These are phyloP conservation scores for Drosophila sp. DNA, from an alignment of 1,140 invertebrate species.

Conservation along the genomic window DNA sequence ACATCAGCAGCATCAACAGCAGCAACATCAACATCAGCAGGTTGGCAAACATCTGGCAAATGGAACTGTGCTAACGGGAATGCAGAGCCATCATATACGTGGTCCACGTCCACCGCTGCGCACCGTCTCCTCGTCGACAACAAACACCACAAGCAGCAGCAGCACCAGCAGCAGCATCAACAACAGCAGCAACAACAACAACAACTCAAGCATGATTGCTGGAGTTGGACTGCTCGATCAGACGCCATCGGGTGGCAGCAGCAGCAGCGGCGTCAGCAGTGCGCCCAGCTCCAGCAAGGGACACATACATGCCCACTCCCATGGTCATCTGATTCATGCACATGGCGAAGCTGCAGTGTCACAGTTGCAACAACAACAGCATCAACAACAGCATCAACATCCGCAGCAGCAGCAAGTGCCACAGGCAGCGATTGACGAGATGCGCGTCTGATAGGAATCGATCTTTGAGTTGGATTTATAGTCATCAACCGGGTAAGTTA, in stretches of 20 bases:
- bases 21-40: conserved; percentile 59
- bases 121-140: conserved; percentile 80
- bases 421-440: conserved; percentile 91
- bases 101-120: conserved; percentile 82
- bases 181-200: conserved; percentile 68
- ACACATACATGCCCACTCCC: conserved; percentile 76
- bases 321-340: conserved; percentile 63
- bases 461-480: conserved; percentile 85
- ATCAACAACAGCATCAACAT: conserved; percentile 35
- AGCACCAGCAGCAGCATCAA: conserved; percentile 73
- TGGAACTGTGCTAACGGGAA: conserved; percentile 71
- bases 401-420: conserved; percentile 86
- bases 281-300: conserved; percentile 85
- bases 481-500: conserved; percentile 78
- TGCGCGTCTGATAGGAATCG: conserved; percentile 92
- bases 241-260: conserved; percentile 85
- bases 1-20: conserved; percentile 56
- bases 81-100: conserved; percentile 76
- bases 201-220: conserved; percentile 70
- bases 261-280: conserved; percentile 85
- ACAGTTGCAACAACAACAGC: conserved; percentile 39
- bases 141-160: conserved; percentile 79
- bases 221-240: conserved; percentile 71
- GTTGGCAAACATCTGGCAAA: conserved; percentile 42
- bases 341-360: conserved; percentile 78